Conservation (phyloP, 2,797 vertebrate genomes). For the Meda fulgida region DNA sequence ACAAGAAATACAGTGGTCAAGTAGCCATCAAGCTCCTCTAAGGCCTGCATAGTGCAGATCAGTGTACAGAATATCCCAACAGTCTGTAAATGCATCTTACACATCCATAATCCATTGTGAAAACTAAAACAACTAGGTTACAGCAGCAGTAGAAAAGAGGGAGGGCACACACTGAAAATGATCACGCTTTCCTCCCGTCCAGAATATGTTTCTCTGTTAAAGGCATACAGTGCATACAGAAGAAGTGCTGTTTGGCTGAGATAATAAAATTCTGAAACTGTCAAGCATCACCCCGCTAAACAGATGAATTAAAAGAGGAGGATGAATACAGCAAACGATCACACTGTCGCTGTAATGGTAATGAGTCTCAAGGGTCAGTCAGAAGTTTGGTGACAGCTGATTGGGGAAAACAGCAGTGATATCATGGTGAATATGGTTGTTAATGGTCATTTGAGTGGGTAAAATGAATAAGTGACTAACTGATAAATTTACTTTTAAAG, state of each 20-base stretch:
- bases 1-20: neutral
- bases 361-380: neutral
- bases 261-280: neutral
- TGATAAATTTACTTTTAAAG: neutral
- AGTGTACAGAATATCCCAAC: constrained; percentile 1
- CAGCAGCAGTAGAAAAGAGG: constrained; percentile 25
- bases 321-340: neutral
- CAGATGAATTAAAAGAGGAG: constrained; percentile 21
- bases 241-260: neutral
- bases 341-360: neutral
- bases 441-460: constrained; percentile 7
- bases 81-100: constrained; percentile 10
- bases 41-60: constrained; percentile 6
- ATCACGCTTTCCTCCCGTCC: neutral
- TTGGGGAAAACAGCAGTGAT: neutral
- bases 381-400: neutral
- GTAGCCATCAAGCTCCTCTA: neutral
- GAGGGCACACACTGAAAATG: neutral
- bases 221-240: neutral
- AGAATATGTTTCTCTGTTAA: neutral
- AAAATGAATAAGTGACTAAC: neutral
- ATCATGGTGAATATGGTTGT: neutral
- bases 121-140: constrained; percentile 15
- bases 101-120: constrained; percentile 20
- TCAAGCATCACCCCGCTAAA: constrained; percentile 6